Conservation (phyloP, 92 coral and sea anemone species). For the Metridium senile region DNA sequence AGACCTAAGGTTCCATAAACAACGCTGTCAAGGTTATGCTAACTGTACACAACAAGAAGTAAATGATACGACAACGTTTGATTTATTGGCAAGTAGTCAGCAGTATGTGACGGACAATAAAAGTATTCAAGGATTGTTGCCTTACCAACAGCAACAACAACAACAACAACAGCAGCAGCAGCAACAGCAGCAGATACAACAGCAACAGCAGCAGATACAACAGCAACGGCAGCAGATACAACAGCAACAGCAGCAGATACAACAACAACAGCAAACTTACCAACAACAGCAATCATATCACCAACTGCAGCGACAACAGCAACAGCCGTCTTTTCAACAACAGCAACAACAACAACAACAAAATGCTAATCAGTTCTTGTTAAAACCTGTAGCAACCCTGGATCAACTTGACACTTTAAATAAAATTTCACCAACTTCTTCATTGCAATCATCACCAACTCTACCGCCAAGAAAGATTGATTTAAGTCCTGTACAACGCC, state of each 20-base stretch:
- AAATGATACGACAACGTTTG: constrained; percentile 6
- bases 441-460: neutral
- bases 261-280: neutral
- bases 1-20: constrained; percentile 28
- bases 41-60: neutral
- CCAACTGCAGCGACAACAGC: neutral
- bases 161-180: neutral
- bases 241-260: neutral
- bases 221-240: neutral
- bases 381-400: neutral
- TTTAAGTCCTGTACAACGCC: neutral
- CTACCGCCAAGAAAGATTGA: neutral
- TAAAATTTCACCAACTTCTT: neutral
- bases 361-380: neutral
- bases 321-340: neutral
- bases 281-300: neutral
- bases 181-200: neutral
- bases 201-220: neutral
- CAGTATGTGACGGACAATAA: neutral
- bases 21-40: constrained; percentile 11
- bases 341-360: neutral
- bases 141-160: neutral
- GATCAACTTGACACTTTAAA: neutral
- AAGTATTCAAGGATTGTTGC: neutral
- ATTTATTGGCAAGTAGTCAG: neutral